Percentiles rank a stretch among this genome's conserved stretches.
These are phyloP conservation scores for Trypoxylon attenuatum DNA, from an alignment of 2,888 invertebrate species.

Conservation along the genomic window DNA sequence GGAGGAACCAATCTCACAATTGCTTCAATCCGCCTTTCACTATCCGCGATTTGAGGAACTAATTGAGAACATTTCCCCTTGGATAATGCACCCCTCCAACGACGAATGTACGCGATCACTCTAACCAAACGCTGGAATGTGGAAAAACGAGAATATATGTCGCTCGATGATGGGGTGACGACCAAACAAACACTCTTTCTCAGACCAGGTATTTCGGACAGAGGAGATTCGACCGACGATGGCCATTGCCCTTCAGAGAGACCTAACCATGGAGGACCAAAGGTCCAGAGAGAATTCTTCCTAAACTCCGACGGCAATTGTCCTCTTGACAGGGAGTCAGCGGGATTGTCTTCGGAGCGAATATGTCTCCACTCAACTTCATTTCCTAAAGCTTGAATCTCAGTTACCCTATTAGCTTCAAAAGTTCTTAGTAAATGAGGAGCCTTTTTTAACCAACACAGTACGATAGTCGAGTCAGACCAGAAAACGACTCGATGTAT, in stretches of 20 bases:
- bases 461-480: background rate
- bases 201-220: background rate
- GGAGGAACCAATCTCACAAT: no score
- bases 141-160: no score
- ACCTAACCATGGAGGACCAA: background rate
- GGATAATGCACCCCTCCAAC: no score
- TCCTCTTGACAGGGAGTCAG: conserved; percentile 5
- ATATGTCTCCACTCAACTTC: conserved; percentile 8
- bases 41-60: no score
- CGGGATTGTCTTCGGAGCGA: background rate
- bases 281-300: background rate
- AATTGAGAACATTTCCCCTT: no score
- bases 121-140: no score
- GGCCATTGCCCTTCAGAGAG: background rate
- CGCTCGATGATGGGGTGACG: no score
- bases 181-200: no score
- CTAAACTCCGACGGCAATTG: background rate
- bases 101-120: no score
- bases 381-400: background rate
- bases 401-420: background rate
- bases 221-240: no score
- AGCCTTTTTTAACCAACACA: background rate
- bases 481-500: no score
- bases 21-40: no score
- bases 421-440: background rate